Conservation (phyloP, 2,888 invertebrate species). For the Pyrgus malvae region DNA sequence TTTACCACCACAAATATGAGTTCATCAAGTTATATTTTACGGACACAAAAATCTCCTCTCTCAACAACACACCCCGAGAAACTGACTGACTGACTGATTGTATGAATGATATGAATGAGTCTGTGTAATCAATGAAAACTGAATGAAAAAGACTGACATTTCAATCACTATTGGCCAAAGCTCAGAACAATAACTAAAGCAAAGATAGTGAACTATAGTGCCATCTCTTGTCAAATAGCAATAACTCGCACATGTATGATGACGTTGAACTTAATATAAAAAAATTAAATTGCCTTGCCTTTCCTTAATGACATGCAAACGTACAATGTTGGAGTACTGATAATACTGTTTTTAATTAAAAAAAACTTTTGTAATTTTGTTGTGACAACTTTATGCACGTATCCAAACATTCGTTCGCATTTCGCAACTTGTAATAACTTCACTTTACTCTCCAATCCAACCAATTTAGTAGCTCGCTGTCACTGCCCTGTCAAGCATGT, state of each 20-base stretch:
- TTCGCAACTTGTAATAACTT: conserved; percentile 28
- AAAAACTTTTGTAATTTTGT: no score
- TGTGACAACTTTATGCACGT: no score
- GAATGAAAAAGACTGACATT: conserved; percentile 30
- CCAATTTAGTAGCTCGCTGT: conserved; percentile 17
- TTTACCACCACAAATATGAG: conserved; percentile 38
- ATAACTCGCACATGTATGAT: not conserved
- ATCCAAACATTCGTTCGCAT: conserved; percentile 22
- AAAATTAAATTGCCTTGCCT: no score
- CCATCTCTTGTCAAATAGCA: conserved; percentile 31
- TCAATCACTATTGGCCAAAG: not conserved
- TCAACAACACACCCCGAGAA: conserved; percentile 36
- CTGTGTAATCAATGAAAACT: conserved; percentile 30
- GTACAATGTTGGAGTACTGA: no score
- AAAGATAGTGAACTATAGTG: no score
- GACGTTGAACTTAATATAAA: no score
- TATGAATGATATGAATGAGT: conserved; percentile 42
- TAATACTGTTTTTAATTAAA: no score
- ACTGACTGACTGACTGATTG: conserved; percentile 45
- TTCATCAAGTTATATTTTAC: conserved; percentile 42
- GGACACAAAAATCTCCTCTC: conserved; percentile 40
- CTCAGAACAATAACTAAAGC: no score
- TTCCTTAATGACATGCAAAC: no score
- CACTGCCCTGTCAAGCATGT: conserved; percentile 34
- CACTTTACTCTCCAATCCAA: no score